Evolutionary conservation across 92 coral and sea anemone genomes (phyloP).

Genomic region (Phenganax subtilis): DNA sequence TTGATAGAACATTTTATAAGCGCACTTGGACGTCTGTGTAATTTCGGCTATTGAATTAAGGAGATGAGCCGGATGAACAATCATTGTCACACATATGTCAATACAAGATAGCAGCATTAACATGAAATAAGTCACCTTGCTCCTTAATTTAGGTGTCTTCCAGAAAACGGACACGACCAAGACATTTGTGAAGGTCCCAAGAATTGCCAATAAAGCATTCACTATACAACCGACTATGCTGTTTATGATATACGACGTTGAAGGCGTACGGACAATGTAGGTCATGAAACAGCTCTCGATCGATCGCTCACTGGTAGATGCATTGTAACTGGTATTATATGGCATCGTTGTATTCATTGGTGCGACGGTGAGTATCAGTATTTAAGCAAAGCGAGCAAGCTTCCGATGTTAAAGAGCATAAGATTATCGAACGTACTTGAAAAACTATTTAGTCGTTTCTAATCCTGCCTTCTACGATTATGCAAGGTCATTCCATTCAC

Average conservation of each 20-base stretch:
- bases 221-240: not conserved
- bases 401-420: no score
- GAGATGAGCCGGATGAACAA: not conserved
- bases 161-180: not conserved
- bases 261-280: not conserved
- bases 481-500: no score
- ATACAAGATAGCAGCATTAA: not conserved
- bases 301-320: no score
- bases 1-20: not conserved
- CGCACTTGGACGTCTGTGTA: not conserved
- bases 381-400: no score
- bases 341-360: no score
- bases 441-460: no score
- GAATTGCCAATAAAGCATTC: not conserved
- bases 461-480: no score
- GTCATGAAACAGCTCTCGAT: slow-evolving; percentile 1
- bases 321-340: no score
- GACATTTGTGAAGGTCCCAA: not conserved
- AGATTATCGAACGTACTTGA: no score
- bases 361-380: no score
- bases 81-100: not conserved
- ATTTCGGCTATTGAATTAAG: no score
- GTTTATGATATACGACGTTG: not conserved
- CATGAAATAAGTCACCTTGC: not conserved
- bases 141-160: not conserved